Conservation (phyloP, 1,140 invertebrate species). For the Hyposmocoma kahamanoa region DNA sequence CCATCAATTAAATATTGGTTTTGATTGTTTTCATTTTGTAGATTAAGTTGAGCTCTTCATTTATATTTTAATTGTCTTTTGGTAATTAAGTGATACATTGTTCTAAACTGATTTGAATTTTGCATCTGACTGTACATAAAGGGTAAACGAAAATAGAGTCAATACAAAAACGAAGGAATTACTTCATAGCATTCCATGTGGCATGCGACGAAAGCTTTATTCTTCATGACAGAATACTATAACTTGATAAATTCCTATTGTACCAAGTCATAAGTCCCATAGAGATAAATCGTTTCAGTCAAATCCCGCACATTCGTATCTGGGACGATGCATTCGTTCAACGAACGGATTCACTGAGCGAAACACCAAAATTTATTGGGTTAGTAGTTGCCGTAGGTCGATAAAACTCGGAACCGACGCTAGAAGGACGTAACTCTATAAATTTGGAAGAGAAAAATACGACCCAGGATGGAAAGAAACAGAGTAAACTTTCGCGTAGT, state of each 20-base stretch:
- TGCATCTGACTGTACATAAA: too few species aligned
- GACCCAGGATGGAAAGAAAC: slow-evolving; percentile 48
- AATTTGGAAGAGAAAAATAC: slow-evolving; percentile 50
- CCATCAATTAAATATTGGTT: slow-evolving; percentile 72
- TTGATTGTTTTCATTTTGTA: slow-evolving; percentile 63
- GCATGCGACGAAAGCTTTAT: not conserved
- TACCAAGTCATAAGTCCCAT: slow-evolving; percentile 30
- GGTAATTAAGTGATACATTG: slow-evolving; percentile 44
- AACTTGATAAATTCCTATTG: slow-evolving; percentile 1
- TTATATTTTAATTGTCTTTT: slow-evolving; percentile 46
- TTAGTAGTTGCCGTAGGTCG: slow-evolving; percentile 72
- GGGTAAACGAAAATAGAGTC: too few species aligned
- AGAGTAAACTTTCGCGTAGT: slow-evolving; percentile 51
- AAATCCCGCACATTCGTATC: slow-evolving; percentile 58
- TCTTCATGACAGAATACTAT: not conserved
- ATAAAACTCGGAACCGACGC: slow-evolving; percentile 56
- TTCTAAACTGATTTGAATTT: too few species aligned
- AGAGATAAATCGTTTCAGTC: slow-evolving; percentile 46
- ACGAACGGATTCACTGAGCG: slow-evolving; percentile 64
- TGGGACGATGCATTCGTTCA: slow-evolving; percentile 70
- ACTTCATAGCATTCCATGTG: too few species aligned
- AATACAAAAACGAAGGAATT: too few species aligned
- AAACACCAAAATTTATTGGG: slow-evolving; percentile 73
- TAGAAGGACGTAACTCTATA: slow-evolving; percentile 54
- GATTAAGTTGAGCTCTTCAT: slow-evolving; percentile 51